Evolutionary conservation across 1,140 invertebrate genomes (phyloP).

Genomic region (Neodiprion lecontei): DNA sequence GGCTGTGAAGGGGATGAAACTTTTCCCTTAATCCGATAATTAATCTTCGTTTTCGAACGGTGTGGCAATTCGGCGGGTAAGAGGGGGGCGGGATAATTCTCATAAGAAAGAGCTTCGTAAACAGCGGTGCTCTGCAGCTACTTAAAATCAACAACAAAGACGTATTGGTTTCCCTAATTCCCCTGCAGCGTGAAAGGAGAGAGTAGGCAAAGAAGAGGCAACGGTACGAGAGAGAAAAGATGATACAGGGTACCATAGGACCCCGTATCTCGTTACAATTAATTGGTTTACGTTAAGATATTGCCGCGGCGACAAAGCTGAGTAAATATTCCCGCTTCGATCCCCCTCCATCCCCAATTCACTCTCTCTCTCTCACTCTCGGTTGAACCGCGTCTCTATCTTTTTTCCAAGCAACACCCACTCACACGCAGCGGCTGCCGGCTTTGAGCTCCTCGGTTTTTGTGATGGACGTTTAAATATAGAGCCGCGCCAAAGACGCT

Average conservation of each 20-base stretch:
- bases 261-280: slow-evolving; percentile 17
- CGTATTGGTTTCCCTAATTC: too few relatives aligned
- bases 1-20: too few relatives aligned
- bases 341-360: neutral
- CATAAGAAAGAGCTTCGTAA: too few relatives aligned
- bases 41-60: neutral
- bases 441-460: neutral
- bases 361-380: neutral
- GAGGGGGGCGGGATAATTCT: too few relatives aligned
- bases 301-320: slow-evolving; percentile 12
- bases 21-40: neutral
- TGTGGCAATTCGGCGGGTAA: too few relatives aligned
- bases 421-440: neutral
- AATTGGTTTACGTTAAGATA: slow-evolving; percentile 16
- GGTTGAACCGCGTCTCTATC: neutral
- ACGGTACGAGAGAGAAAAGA: neutral
- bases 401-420: neutral
- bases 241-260: neutral
- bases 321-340: neutral
- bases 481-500: neutral
- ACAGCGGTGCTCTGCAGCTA: too few relatives aligned
- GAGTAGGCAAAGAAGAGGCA: neutral
- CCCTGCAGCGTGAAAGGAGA: neutral
- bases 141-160: too few relatives aligned
- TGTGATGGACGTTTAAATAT: slow-evolving; percentile 12